Evolutionary conservation across 2,888 invertebrate species (phyloP), one percentile per base, ranked within the genome.

Genomic region (Phymatocera aterrima): DNA sequence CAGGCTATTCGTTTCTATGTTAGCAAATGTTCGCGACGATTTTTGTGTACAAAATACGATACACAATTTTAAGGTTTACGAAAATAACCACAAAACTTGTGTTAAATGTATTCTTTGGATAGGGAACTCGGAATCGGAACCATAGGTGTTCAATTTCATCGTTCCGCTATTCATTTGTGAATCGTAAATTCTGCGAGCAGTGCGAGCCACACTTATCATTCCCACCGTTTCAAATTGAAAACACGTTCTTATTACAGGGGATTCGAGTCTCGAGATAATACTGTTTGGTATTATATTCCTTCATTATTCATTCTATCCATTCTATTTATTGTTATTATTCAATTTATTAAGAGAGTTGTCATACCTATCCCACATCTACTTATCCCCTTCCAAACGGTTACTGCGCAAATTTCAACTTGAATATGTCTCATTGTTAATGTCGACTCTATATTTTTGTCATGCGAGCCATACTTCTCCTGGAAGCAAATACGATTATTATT

Each of bases 31-130:
- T 72, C n/a, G 18, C 1, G 61, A 18, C 51, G 21, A 54, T 31
- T 46, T 68, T 46, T 43, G 46, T 68, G 8, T 43, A 24, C 34
- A 57, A 37, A 40, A 57, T 57, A 75, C 18, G 5, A 21, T n/a
- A n/a, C 40, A 37, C 57, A 54, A 40, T 15, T 31, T 75, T 0
- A 10, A 18, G 18, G n/a, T 72, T 72, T 72, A 37, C 15, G 40
- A 75, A 72, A 72, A 43, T 75, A 75, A 75, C 75, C 75, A 75
- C 40, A 75, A 75, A 75, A 57, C 60, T 40, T 6, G 34, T 40
- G 43, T 28, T 18, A 6, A 57, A 37, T 37, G 57, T 75, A 24
- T 15, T 75, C 24, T 28, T 37, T 60, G 75, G 57, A 75, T 28
- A 57, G 10, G 57, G 28, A 37, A 57, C 34, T 21, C 6, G 40